A percentile compares a stretch with the other conserved stretches of the same genome.
These are phyloP conservation scores for Tyto alba DNA, from an alignment of 2,113 vertebrate species.

Conservation along the genomic window DNA sequence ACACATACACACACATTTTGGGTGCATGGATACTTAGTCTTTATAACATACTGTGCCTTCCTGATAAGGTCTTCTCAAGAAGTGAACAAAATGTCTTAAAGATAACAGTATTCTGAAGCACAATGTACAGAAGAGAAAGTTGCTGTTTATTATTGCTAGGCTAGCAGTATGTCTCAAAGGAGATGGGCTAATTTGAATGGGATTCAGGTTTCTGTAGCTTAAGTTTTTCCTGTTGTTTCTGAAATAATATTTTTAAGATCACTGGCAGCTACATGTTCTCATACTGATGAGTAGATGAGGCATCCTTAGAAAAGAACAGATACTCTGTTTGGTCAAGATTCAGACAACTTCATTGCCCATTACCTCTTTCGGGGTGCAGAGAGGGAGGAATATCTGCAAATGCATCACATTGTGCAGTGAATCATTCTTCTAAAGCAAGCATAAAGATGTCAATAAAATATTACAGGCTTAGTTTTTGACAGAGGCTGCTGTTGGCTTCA, in stretches of 20 bases:
- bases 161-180: background rate
- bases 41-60: background rate
- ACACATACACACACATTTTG: background rate
- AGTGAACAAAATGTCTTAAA: conserved; percentile 21
- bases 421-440: background rate
- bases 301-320: background rate
- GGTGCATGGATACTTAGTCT: background rate
- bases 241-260: conserved; percentile 2
- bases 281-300: background rate
- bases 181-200: conserved; percentile 30
- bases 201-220: background rate
- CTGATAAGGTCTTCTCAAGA: conserved; percentile 8
- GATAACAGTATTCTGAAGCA: background rate
- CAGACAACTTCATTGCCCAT: background rate
- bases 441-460: background rate
- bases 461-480: background rate
- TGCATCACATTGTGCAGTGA: background rate
- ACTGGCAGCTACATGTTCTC: background rate
- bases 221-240: background rate
- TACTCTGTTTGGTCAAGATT: background rate
- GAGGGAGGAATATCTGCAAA: background rate
- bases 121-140: background rate
- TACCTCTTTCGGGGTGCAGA: background rate
- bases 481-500: accelerated
- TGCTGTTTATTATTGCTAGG: conserved; percentile 10